Evolutionary conservation across 2,113 vertebrate genomes (phyloP), one percentile per base, ranked within the genome.

Genomic region (Smithornis capensis): DNA sequence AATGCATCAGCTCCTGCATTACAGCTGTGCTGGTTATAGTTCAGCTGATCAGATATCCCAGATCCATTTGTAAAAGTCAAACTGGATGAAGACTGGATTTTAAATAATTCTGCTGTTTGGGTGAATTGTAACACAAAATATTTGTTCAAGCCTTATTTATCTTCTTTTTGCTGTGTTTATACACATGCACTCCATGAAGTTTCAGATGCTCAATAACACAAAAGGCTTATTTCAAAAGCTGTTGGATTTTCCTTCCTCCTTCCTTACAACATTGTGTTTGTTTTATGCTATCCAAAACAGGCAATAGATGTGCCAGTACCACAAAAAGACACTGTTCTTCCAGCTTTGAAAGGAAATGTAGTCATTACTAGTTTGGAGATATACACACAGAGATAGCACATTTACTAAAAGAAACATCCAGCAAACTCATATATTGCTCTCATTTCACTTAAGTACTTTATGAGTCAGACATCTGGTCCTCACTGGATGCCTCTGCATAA

Each of bases 391-490:
- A 76, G 87, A 60, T 35, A 89, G 57, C 29, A 69, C 37, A 70
- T 90, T 95, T 94, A 79, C 59, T 95, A 92, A 95, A 85, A 80
- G 74, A 94, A 90, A 84, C 38, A 82, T 62, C 50, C 53, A 93
- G 29, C 59, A 63, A 83, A 89, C 21, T 45, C 73, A 85, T 85
- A 83, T 44, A 79, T 85, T 53, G 90, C 76, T 91, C 70, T 85
- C 78, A 49, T 90, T 95, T 80, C 67, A 70, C 69, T 85, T 80
- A 83, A 97, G 55, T 65, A 87, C 59, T 90, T 89, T 65, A 35
- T 69, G 70, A 90, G 67, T 67, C 90, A 95, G 87, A 95, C 85
- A 92, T 93, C 82, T 91, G 91, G 84, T 85, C 82, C 59, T 92
- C 18, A 29, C 74, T 83, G 87, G 57, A 83, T 87, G 81, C 53